A percentile compares a stretch with the other conserved stretches of the same genome.
Conservation (phyloP, 2,797 vertebrate species). For the Clarias fuscus region DNA sequence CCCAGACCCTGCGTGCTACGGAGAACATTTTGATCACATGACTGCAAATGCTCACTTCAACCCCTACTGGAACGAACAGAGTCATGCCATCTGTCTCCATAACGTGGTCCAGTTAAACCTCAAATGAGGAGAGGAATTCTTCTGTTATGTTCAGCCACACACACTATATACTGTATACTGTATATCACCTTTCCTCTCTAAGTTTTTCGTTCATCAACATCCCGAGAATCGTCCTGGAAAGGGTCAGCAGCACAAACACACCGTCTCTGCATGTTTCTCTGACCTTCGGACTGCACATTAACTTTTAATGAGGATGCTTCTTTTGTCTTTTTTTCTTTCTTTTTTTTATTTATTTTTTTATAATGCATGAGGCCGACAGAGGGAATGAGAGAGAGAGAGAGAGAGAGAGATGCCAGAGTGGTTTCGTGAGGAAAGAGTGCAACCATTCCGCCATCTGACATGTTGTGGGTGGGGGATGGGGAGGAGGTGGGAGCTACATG, state of each 20-base stretch:
- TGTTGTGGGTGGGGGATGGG: background rate
- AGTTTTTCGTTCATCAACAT: background rate
- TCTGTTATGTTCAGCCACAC: background rate
- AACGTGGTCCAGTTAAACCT: constrained; percentile 35
- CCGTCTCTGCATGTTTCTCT: background rate
- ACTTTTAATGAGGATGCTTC: constrained; percentile 54
- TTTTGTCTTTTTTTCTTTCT: constrained; percentile 30
- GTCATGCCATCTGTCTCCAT: constrained; percentile 47
- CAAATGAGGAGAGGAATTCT: constrained; percentile 5
- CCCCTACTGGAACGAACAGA: constrained; percentile 40
- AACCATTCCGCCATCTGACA: constrained; percentile 4
- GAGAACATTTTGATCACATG: constrained; percentile 2
- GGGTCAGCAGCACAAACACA: constrained; percentile 5
- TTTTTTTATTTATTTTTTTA: constrained; percentile 9
- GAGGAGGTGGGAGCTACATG: constrained; percentile 33
- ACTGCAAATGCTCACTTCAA: constrained; percentile 30
- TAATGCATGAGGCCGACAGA: constrained; percentile 2
- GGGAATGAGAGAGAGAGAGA: constrained; percentile 37
- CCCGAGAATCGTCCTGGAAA: background rate
- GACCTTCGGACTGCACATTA: constrained; percentile 41
- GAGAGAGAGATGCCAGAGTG: constrained; percentile 45
- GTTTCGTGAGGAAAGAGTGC: constrained; percentile 57
- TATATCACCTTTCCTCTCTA: background rate
- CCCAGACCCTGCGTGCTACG: background rate
- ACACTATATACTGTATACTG: background rate